phyloP scores from a whole-genome alignment of 2,113 vertebrate genomes.

The Sphaerodactylus townsendi region DNA sequence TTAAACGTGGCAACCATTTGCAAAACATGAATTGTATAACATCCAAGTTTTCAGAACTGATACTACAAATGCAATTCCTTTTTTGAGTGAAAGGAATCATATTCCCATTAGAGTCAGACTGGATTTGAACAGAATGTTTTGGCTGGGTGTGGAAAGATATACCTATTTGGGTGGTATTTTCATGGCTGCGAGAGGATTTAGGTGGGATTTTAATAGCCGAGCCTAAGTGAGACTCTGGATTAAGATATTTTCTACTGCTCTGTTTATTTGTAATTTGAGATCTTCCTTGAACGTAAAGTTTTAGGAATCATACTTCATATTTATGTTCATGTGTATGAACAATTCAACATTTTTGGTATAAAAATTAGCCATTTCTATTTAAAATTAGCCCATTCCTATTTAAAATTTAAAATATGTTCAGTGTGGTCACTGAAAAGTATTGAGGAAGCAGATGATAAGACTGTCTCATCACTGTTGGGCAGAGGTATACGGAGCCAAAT shows the following conservation, averaged over 20 bases:
- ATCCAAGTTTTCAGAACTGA: conserved; percentile 5
- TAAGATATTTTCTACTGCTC: not conserved
- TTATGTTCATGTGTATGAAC: too few species aligned
- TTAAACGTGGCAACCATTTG: conserved; percentile 40
- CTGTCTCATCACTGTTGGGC: too few species aligned
- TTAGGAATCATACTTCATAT: not conserved
- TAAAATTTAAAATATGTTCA: not conserved
- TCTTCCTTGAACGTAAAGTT: not conserved
- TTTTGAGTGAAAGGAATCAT: conserved; percentile 22
- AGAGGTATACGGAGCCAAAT: too few species aligned
- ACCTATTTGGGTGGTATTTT: not conserved
- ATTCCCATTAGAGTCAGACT: not conserved
- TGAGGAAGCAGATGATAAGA: not conserved
- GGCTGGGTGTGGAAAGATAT: not conserved
- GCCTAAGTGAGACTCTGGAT: not conserved
- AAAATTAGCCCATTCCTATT: too few species aligned
- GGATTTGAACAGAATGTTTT: not conserved
- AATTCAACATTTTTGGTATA: not conserved
- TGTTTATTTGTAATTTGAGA: not conserved
- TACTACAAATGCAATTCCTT: conserved; percentile 12
- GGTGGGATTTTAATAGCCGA: not conserved
- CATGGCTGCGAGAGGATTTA: not conserved
- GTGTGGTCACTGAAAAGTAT: not conserved
- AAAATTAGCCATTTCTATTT: not conserved
- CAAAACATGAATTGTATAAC: conserved; percentile 26